Conservation (phyloP, 2,888 invertebrate species). For the Tinea semifulvella region DNA sequence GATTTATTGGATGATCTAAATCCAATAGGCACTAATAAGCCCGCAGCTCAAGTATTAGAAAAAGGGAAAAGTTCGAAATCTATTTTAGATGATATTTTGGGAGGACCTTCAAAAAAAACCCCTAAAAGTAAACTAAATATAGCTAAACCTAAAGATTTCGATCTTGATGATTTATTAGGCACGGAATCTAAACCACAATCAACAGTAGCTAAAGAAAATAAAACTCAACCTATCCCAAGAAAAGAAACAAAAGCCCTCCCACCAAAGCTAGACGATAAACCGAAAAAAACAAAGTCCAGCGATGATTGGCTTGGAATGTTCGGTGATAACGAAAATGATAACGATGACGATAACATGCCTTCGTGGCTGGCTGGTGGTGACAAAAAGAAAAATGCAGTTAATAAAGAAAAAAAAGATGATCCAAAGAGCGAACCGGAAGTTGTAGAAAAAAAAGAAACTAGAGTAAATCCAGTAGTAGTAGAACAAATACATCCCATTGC, state of each 20-base stretch:
- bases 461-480: background rate
- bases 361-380: slow-evolving; percentile 45
- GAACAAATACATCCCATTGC: background rate
- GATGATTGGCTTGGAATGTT: slow-evolving; percentile 60
- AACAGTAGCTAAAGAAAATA: no score
- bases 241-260: slow-evolving; percentile 15
- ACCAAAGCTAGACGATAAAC: slow-evolving; percentile 27
- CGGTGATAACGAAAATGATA: slow-evolving; percentile 37
- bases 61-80: slow-evolving; percentile 53
- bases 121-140: slow-evolving; percentile 17
- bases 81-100: slow-evolving; percentile 64
- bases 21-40: slow-evolving; percentile 23
- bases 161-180: slow-evolving; percentile 42
- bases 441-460: background rate
- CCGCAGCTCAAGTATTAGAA: slow-evolving; percentile 32
- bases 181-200: slow-evolving; percentile 32
- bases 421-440: slow-evolving; percentile 17
- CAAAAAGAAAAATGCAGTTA: slow-evolving; percentile 37
- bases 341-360: slow-evolving; percentile 41
- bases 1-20: slow-evolving; percentile 37
- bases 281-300: slow-evolving; percentile 33
- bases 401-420: slow-evolving; percentile 23
- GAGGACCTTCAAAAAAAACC: slow-evolving; percentile 35
- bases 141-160: slow-evolving; percentile 37
- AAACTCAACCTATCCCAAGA: slow-evolving; percentile 17